phyloP scores from a whole-genome alignment of 2,113 vertebrate species.

The Halichoerus grypus region DNA sequence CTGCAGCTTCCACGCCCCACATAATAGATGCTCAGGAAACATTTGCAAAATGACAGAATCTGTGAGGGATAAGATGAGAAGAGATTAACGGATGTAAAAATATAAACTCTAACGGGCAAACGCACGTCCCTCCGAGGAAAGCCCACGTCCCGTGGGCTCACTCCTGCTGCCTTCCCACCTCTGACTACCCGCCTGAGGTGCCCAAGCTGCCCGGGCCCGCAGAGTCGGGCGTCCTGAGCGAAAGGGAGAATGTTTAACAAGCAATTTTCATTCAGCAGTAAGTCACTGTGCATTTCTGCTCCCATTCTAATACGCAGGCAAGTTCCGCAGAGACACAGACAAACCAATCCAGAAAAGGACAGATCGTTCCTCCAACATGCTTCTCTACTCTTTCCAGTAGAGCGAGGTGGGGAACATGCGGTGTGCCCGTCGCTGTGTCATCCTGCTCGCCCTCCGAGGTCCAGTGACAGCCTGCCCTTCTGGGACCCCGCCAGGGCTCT shows the following conservation, averaged over 20 bases:
- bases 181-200: no score
- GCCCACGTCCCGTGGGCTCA: accelerated
- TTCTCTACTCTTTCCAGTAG: background rate
- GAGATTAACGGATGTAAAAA: accelerated
- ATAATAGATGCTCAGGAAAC: background rate
- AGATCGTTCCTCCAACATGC: accelerated
- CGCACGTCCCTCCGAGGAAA: background rate
- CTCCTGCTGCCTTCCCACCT: background rate
- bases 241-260: background rate
- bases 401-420: background rate
- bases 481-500: background rate
- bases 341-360: background rate
- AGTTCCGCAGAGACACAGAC: background rate
- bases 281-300: background rate
- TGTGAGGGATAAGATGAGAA: background rate
- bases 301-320: accelerated
- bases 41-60: background rate
- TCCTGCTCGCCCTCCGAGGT: no score
- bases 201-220: no score
- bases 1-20: background rate
- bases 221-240: background rate
- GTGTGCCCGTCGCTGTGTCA: accelerated
- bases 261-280: background rate
- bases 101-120: no score
- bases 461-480: background rate